Percentiles rank a stretch among this genome's conserved stretches.
phyloP scores from a whole-genome alignment of 2,888 invertebrate genomes.

The Eupithecia exiguata region DNA sequence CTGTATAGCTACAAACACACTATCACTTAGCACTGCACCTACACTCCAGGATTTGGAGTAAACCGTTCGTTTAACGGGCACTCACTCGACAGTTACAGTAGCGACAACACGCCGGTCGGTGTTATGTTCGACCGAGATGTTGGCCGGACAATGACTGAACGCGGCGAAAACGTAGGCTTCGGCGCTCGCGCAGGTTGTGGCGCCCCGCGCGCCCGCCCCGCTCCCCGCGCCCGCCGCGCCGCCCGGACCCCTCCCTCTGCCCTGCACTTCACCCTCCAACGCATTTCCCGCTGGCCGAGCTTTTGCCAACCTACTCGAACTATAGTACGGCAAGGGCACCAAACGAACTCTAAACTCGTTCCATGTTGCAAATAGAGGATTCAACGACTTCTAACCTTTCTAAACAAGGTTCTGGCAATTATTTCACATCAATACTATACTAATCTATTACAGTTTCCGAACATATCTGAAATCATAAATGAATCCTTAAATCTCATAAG shows the following conservation, averaged over 20 bases:
- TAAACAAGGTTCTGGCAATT: slow-evolving; percentile 1
- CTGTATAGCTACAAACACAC: slow-evolving; percentile 82
- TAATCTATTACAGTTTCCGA: background rate
- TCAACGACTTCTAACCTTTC: slow-evolving; percentile 13
- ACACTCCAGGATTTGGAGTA: slow-evolving; percentile 72
- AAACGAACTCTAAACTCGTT: slow-evolving; percentile 67
- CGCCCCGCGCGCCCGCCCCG: slow-evolving; percentile 48
- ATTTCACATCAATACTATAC: background rate
- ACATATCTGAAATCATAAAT: background rate
- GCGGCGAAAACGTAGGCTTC: slow-evolving; percentile 66
- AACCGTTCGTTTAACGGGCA: slow-evolving; percentile 75
- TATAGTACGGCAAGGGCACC: slow-evolving; percentile 67
- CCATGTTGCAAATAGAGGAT: slow-evolving; percentile 52
- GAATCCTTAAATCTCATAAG: background rate
- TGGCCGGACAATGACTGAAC: slow-evolving; percentile 81
- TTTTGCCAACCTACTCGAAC: slow-evolving; percentile 70
- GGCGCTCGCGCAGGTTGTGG: slow-evolving; percentile 69
- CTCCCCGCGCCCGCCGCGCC: slow-evolving; percentile 44
- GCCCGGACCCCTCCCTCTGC: slow-evolving; percentile 48
- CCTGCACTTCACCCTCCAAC: slow-evolving; percentile 62
- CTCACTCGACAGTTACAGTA: slow-evolving; percentile 73
- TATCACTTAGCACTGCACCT: slow-evolving; percentile 79
- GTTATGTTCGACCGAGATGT: slow-evolving; percentile 73
- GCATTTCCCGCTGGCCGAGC: slow-evolving; percentile 67
- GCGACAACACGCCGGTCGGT: slow-evolving; percentile 71